These are phyloP conservation scores for Berghia stephanieae DNA, from an alignment of 1,140 invertebrate species.

Conservation along the genomic window DNA sequence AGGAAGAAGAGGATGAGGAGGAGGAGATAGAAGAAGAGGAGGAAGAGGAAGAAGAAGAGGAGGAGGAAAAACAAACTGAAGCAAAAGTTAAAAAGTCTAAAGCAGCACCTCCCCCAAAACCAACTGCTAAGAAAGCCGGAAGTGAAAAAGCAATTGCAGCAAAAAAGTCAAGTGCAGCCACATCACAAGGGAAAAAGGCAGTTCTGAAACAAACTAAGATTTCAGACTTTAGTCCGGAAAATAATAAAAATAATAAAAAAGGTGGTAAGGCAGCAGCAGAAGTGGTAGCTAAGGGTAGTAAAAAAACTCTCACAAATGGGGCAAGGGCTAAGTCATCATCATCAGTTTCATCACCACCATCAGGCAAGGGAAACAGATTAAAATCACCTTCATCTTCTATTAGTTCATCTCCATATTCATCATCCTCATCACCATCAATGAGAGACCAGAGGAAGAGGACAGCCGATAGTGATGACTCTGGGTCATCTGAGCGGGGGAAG, in stretches of 20 bases:
- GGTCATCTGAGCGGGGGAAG: not conserved
- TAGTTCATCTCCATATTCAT: not conserved
- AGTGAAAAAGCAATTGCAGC: no score
- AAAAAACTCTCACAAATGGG: slow-evolving; percentile 11
- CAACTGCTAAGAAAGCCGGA: no score
- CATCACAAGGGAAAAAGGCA: no score
- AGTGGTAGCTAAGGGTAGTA: not conserved
- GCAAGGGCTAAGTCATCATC: slow-evolving; percentile 26
- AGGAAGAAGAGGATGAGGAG: slow-evolving; percentile 8
- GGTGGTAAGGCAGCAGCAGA: not conserved
- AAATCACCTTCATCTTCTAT: slow-evolving; percentile 21
- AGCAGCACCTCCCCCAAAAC: no score
- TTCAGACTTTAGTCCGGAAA: no score
- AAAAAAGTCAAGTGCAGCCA: no score
- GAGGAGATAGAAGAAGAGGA: no score
- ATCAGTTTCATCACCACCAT: not conserved
- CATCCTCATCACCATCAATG: not conserved
- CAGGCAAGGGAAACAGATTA: slow-evolving; percentile 10
- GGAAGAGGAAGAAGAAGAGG: slow-evolving; percentile 2
- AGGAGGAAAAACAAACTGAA: not conserved
- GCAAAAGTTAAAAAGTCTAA: slow-evolving; percentile 23
- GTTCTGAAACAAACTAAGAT: no score
- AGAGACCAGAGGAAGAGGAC: not conserved
- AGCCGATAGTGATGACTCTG: slow-evolving; percentile 4
- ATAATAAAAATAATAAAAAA: no score